Evolutionary conservation across 2,888 invertebrate species (phyloP).

Genomic region (Chymomyza fuscimana): DNA sequence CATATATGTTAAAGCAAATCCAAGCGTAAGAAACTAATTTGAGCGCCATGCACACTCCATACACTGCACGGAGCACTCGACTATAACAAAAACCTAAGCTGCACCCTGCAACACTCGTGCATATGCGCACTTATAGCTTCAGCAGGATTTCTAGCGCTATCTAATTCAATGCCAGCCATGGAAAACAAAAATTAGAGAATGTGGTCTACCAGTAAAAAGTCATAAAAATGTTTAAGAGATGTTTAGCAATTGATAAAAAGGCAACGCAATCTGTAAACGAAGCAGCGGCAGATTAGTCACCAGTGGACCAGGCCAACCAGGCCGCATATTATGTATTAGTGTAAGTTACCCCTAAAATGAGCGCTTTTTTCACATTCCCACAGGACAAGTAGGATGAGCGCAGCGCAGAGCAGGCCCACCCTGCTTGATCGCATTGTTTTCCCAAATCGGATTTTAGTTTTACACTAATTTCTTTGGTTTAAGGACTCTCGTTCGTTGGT

Average conservation of each 20-base stretch:
- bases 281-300: conserved; percentile 61
- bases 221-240: conserved; percentile 66
- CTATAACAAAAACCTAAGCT: neutral
- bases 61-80: neutral
- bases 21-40: conserved; percentile 74
- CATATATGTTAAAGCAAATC: conserved; percentile 52
- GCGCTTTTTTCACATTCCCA: conserved; percentile 65
- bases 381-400: conserved; percentile 39
- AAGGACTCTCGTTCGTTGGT: conserved; percentile 48
- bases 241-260: conserved; percentile 67
- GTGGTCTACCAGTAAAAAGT: conserved; percentile 38
- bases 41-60: conserved; percentile 44
- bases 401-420: conserved; percentile 27
- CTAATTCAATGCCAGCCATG: conserved; percentile 46
- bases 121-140: conserved; percentile 54
- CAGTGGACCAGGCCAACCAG: conserved; percentile 8
- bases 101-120: conserved; percentile 45
- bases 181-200: conserved; percentile 14
- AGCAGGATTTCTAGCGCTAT: conserved; percentile 17
- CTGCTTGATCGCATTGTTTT: conserved; percentile 72
- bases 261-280: conserved; percentile 51
- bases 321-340: conserved; percentile 2
- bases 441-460: conserved; percentile 78
- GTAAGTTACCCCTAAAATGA: conserved; percentile 55
- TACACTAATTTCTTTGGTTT: conserved; percentile 79